phyloP scores from a whole-genome alignment of 2,113 vertebrate genomes.

The cattle (Bos taurus) region DNA sequence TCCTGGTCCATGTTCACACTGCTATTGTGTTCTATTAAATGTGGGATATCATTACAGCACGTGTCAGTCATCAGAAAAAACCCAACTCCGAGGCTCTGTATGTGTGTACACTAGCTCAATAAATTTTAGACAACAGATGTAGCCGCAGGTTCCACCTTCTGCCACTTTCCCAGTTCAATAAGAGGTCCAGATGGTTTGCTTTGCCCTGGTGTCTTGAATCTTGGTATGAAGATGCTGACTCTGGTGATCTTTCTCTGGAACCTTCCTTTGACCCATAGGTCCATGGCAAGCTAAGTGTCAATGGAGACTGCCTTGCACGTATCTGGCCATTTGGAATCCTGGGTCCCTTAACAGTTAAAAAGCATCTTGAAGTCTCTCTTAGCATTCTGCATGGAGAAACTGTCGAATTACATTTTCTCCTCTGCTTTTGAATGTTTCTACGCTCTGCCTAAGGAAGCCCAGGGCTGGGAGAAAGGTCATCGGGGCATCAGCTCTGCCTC shows the following conservation, averaged over 20 bases:
- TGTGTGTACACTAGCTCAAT: background rate
- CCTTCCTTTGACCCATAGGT: conserved; percentile 24
- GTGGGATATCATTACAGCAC: background rate
- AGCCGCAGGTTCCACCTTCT: conserved; percentile 3
- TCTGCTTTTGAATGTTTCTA: background rate
- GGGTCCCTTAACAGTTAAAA: background rate
- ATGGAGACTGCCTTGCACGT: background rate
- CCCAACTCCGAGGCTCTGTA: background rate
- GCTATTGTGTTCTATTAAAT: background rate
- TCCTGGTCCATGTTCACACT: background rate
- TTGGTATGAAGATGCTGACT: conserved; percentile 59
- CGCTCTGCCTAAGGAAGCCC: background rate
- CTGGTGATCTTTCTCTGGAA: background rate
- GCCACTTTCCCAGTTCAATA: background rate
- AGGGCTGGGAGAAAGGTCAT: background rate
- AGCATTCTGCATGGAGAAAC: background rate
- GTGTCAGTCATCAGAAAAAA: background rate
- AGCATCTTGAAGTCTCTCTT: background rate
- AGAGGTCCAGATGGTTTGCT: conserved; percentile 50
- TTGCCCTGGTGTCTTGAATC: conserved; percentile 23
- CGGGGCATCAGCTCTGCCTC: background rate
- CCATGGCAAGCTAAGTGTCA: background rate
- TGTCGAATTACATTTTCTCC: background rate
- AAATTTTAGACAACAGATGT: conserved; percentile 16
- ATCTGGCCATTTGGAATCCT: background rate